Percentiles rank a stretch among this genome's conserved stretches.
These are phyloP conservation scores for Agrilus cyanescens DNA, from an alignment of 2,888 invertebrate species.

Conservation along the genomic window DNA sequence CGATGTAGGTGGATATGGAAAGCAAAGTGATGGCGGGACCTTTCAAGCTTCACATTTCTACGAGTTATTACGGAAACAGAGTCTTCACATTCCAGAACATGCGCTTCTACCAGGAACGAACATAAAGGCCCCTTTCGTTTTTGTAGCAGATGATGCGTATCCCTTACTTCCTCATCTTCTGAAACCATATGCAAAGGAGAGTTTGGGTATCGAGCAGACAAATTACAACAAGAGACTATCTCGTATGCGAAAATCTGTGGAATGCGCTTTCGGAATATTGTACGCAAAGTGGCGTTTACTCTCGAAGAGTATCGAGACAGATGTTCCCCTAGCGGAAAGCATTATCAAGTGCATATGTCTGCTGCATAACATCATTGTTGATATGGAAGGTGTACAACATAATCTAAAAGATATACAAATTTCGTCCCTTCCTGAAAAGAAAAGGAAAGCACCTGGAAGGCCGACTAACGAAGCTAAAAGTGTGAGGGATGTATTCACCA, in stretches of 20 bases:
- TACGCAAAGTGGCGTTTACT: constrained; percentile 5
- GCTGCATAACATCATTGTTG: constrained; percentile 6
- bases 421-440: no score
- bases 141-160: constrained; percentile 18
- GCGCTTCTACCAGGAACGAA: constrained; percentile 14
- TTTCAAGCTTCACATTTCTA: constrained; percentile 16
- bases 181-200: constrained; percentile 12
- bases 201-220: constrained; percentile 7
- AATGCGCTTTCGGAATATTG: constrained; percentile 7
- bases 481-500: no score
- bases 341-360: constrained; percentile 7
- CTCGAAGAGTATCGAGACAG: constrained; percentile 3
- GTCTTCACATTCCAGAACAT: constrained; percentile 12
- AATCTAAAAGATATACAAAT: no score
- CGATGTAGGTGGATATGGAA: no score
- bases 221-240: constrained; percentile 13
- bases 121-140: constrained; percentile 16
- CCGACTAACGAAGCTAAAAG: no score
- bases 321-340: background rate
- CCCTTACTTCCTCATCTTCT: constrained; percentile 12
- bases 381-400: no score
- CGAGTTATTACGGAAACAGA: constrained; percentile 7
- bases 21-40: constrained; percentile 21
- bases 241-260: constrained; percentile 5
- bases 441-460: no score